Conservation (phyloP, 2,797 vertebrate species). For the Gallinago nigripennis region DNA sequence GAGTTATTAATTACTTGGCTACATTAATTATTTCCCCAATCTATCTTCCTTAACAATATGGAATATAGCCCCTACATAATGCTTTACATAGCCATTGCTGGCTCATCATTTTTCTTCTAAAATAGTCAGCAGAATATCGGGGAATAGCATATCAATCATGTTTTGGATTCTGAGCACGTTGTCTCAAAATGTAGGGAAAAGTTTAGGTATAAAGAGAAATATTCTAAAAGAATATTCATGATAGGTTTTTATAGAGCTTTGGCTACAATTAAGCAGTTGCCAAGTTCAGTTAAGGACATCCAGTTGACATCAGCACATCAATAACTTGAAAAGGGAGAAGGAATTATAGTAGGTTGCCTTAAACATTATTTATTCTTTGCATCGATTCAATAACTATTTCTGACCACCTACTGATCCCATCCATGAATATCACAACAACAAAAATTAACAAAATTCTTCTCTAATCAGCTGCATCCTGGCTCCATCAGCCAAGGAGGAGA, state of each 20-base stretch:
- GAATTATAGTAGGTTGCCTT: neutral
- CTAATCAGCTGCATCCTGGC: neutral
- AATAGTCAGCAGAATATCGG: neutral
- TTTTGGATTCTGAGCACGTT: neutral
- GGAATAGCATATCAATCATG: neutral
- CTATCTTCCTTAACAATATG: slow-evolving; percentile 46
- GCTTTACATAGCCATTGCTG: neutral
- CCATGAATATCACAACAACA: neutral
- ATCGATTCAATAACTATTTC: slow-evolving; percentile 17
- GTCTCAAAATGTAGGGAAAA: neutral
- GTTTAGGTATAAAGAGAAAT: neutral
- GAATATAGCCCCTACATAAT: neutral
- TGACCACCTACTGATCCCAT: neutral
- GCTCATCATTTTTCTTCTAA: slow-evolving; percentile 16
- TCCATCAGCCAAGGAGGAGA: neutral
- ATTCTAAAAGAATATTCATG: neutral
- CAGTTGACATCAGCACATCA: neutral
- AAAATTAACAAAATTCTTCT: neutral
- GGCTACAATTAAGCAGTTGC: neutral
- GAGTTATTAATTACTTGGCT: slow-evolving; percentile 55
- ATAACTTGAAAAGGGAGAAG: neutral
- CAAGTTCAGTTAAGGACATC: slow-evolving; percentile 34
- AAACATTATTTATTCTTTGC: slow-evolving; percentile 20
- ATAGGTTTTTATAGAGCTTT: neutral
- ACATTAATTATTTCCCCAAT: slow-evolving; percentile 57